These are phyloP conservation scores for Trachelus tabidus DNA, from an alignment of 2,888 invertebrate species.

Conservation along the genomic window DNA sequence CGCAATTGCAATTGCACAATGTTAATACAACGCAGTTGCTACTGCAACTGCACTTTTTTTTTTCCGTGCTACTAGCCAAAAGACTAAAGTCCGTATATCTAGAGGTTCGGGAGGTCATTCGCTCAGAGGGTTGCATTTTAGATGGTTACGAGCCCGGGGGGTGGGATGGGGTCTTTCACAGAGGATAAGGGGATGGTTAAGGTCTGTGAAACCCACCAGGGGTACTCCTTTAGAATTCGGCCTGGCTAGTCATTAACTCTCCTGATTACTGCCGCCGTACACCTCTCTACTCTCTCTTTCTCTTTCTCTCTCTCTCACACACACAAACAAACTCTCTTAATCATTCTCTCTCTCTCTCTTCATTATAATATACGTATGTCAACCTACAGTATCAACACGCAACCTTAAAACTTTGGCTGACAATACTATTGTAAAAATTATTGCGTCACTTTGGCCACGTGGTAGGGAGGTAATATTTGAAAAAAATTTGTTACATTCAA, in stretches of 20 bases:
- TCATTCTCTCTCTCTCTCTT: slow-evolving; percentile 20
- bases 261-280: slow-evolving; percentile 7
- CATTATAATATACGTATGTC: slow-evolving; percentile 5
- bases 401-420: slow-evolving; percentile 15
- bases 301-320: slow-evolving; percentile 12
- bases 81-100: not conserved
- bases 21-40: not conserved
- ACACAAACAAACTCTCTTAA: slow-evolving; percentile 19
- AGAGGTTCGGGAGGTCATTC: not conserved
- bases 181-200: not conserved
- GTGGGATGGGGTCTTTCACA: not conserved
- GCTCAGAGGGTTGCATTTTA: not conserved
- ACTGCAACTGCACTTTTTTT: no score
- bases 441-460: not conserved
- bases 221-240: not conserved
- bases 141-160: not conserved
- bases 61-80: not conserved
- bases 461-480: not conserved
- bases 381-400: slow-evolving; percentile 5
- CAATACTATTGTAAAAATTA: slow-evolving; percentile 26
- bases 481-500: not conserved
- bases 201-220: not conserved
- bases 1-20: not conserved
- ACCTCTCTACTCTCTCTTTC: slow-evolving; percentile 8
- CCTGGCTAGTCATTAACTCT: not conserved